Evolutionary conservation across 1,140 invertebrate genomes (phyloP).

Genomic region (Neotoxoptera formosana): DNA sequence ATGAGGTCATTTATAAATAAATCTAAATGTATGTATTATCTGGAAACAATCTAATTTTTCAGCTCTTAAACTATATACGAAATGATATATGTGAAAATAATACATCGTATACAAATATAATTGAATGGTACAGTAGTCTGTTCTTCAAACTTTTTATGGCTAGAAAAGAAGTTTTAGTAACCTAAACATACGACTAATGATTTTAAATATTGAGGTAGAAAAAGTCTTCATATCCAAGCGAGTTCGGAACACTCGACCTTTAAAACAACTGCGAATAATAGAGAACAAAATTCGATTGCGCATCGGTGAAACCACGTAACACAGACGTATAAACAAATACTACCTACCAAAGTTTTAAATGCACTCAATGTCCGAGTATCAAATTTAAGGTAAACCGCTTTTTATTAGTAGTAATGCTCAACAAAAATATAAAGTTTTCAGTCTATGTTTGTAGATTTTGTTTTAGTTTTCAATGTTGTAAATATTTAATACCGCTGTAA

Average conservation of each 20-base stretch:
- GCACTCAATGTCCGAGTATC: background rate
- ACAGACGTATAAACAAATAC: background rate
- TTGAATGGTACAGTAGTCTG: background rate
- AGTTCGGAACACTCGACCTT: background rate
- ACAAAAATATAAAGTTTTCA: background rate
- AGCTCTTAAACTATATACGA: background rate
- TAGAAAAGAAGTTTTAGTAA: background rate
- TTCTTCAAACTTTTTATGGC: background rate
- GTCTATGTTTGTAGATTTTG: background rate
- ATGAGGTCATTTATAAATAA: too few relatives aligned
- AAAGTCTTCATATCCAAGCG: background rate
- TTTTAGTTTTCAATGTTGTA: background rate
- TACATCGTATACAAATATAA: background rate
- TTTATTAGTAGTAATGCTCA: background rate
- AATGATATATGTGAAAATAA: background rate
- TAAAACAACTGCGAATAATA: background rate
- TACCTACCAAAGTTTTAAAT: background rate
- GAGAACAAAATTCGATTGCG: background rate
- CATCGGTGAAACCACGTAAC: background rate
- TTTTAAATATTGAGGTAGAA: too few relatives aligned
- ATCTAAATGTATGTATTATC: too few relatives aligned
- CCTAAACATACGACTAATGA: too few relatives aligned
- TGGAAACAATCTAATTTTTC: background rate
- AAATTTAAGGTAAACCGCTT: background rate
- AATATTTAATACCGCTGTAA: background rate